These are phyloP conservation scores for Coendou prehensilis DNA, from an alignment of 2,797 vertebrate genomes.

Conservation along the genomic window DNA sequence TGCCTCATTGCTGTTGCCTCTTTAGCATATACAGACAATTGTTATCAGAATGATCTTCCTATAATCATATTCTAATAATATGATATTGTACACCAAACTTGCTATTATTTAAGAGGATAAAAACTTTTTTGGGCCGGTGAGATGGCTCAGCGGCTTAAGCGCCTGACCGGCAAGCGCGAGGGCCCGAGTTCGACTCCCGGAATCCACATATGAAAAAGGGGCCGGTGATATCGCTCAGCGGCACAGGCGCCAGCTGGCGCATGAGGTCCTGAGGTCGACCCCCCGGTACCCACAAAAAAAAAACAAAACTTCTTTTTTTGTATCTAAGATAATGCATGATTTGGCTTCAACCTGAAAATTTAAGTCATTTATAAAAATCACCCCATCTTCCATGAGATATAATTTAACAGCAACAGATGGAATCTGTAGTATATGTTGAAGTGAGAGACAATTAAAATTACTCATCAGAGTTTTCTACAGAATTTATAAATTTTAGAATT, in stretches of 20 bases:
- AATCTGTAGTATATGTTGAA: neutral
- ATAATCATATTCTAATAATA: neutral
- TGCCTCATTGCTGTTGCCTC: neutral
- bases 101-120: too few species aligned
- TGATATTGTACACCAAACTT: neutral
- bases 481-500: slow-evolving; percentile 4
- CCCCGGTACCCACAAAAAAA: too few species aligned
- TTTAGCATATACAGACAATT: neutral
- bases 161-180: too few species aligned
- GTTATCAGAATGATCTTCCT: neutral
- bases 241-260: too few species aligned
- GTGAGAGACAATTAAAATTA: neutral
- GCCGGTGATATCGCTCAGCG: too few species aligned
- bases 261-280: too few species aligned
- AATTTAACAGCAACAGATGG: neutral
- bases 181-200: too few species aligned
- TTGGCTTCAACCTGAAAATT: neutral
- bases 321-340: neutral
- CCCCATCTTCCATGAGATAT: neutral
- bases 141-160: too few species aligned
- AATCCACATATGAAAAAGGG: neutral
- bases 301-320: neutral
- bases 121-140: too few species aligned
- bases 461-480: neutral
- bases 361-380: neutral